Conservation (phyloP, 1,140 invertebrate genomes). For the Sipha flava region DNA sequence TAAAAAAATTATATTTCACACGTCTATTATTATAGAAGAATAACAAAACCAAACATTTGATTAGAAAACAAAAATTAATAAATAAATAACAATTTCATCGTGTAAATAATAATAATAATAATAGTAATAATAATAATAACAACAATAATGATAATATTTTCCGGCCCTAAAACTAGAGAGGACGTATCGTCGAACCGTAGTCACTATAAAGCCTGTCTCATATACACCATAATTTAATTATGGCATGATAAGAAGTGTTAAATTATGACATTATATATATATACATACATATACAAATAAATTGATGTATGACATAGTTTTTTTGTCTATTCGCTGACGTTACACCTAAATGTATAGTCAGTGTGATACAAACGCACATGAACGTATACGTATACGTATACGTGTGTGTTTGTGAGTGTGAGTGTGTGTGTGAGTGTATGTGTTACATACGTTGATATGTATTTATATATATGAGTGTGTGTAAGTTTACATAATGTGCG, state of each 20-base stretch:
- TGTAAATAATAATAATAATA: background rate
- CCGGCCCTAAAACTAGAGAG: too few species aligned
- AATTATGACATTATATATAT: background rate
- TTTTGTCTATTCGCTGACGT: background rate
- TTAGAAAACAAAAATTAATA: background rate
- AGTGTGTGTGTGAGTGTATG: background rate
- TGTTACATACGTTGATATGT: background rate
- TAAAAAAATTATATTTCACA: slow-evolving; percentile 35
- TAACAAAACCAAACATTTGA: background rate
- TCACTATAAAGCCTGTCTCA: background rate
- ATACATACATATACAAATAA: background rate
- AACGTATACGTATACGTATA: background rate
- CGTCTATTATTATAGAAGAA: background rate
- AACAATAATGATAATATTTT: background rate
- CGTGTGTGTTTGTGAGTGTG: background rate
- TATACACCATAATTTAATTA: too few species aligned
- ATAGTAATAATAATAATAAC: background rate
- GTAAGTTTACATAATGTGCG: background rate
- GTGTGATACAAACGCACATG: background rate
- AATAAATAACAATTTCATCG: too few species aligned
- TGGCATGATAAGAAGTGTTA: too few species aligned
- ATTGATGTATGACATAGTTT: background rate
- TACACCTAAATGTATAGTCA: background rate
- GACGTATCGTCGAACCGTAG: background rate
- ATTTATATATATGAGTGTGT: background rate